These are phyloP conservation scores for Tipula lateralis DNA, from an alignment of 2,888 invertebrate genomes.

Conservation along the genomic window DNA sequence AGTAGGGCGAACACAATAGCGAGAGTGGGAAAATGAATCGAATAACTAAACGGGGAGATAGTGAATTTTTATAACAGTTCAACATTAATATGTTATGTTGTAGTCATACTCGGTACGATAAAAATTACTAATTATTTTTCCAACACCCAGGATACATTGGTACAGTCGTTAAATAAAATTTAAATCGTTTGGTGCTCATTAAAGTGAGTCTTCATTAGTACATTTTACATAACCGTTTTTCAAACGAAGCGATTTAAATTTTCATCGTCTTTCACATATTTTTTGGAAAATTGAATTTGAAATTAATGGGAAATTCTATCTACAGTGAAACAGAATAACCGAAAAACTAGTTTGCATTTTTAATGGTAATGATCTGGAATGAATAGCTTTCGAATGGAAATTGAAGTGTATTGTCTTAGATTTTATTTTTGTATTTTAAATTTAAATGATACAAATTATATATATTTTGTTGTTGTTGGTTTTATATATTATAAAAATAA, in stretches of 20 bases:
- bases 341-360: constrained; percentile 3
- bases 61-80: not conserved
- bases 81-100: not conserved
- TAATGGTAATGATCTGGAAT: not conserved
- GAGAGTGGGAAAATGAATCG: not conserved
- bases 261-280: no score
- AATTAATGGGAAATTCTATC: not conserved
- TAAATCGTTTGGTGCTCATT: not conserved
- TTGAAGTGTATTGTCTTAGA: not conserved
- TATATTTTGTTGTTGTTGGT: not conserved
- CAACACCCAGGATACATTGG: not conserved
- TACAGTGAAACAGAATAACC: not conserved
- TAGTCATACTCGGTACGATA: not conserved
- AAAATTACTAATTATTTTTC: not conserved
- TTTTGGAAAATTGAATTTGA: not conserved
- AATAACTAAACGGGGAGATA: not conserved
- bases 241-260: not conserved
- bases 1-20: not conserved
- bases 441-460: not conserved
- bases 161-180: not conserved
- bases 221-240: no score
- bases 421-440: not conserved
- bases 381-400: not conserved
- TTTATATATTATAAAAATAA: not conserved
- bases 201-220: not conserved